A percentile compares a stretch with the other conserved stretches of the same genome.
Conservation (phyloP, 1,140 invertebrate genomes). For the Zaprionus gabonicus region DNA sequence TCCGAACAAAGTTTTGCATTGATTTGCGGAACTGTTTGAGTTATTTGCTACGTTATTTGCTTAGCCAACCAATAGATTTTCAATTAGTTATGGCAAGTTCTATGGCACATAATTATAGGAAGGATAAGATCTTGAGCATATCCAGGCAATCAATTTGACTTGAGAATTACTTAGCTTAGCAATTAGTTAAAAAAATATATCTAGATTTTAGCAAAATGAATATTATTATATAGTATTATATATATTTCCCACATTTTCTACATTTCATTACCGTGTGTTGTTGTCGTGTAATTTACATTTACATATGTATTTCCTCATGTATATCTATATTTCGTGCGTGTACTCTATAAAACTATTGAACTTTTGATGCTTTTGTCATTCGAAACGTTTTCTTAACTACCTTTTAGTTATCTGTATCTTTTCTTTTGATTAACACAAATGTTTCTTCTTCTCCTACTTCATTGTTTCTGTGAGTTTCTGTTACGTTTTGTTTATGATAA, state of each 20-base stretch:
- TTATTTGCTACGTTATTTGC: slow-evolving; percentile 38
- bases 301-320: slow-evolving; percentile 38
- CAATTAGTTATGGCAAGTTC: slow-evolving; percentile 43
- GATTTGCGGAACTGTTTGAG: slow-evolving; percentile 25
- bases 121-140: slow-evolving; percentile 11
- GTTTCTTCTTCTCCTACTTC: neutral
- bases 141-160: slow-evolving; percentile 18
- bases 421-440: slow-evolving; percentile 32
- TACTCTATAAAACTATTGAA: slow-evolving; percentile 30
- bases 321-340: slow-evolving; percentile 36
- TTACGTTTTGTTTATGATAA: slow-evolving; percentile 53
- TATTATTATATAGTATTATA: neutral
- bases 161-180: neutral
- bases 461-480: slow-evolving; percentile 25
- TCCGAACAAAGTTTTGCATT: slow-evolving; percentile 40
- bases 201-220: slow-evolving; percentile 12
- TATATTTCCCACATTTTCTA: slow-evolving; percentile 13
- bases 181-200: neutral
- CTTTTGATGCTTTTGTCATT: slow-evolving; percentile 50
- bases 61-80: slow-evolving; percentile 57
- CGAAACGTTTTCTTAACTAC: slow-evolving; percentile 15
- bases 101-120: slow-evolving; percentile 12
- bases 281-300: slow-evolving; percentile 34
- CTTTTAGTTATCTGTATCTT: slow-evolving; percentile 16
- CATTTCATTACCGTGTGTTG: slow-evolving; percentile 34